A percentile compares a stretch with the other conserved stretches of the same genome.
These are phyloP conservation scores for Astur gentilis DNA, from an alignment of 2,113 vertebrate genomes.

Conservation along the genomic window DNA sequence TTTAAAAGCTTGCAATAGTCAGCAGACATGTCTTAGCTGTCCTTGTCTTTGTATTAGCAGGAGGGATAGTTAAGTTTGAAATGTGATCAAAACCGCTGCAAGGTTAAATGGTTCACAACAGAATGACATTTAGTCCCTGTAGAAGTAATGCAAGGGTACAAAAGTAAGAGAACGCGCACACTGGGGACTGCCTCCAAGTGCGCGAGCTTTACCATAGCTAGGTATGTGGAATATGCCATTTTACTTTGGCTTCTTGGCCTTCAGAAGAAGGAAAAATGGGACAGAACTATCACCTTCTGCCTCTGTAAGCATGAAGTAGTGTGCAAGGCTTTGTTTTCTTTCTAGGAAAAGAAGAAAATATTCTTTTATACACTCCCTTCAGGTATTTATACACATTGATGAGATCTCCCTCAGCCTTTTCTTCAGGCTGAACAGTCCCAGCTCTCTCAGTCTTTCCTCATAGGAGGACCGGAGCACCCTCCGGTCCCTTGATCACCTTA, in stretches of 20 bases:
- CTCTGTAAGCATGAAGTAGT: background rate
- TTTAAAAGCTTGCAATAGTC: background rate
- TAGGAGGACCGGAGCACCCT: background rate
- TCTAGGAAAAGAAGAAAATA: background rate
- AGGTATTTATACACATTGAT: background rate
- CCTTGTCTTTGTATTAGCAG: background rate
- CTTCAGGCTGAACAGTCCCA: background rate
- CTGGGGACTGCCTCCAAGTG: background rate
- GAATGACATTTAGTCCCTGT: background rate
- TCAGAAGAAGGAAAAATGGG: background rate
- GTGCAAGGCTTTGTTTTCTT: background rate
- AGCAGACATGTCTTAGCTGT: background rate
- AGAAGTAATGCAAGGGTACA: background rate
- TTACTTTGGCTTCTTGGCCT: background rate
- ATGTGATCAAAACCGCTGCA: background rate
- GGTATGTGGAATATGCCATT: background rate
- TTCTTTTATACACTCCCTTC: background rate
- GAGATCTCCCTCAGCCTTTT: background rate
- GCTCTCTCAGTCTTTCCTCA: background rate
- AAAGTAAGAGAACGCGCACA: background rate
- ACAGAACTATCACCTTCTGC: background rate
- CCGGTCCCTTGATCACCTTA: background rate
- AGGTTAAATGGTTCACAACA: background rate
- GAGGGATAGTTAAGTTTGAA: background rate
- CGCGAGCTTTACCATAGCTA: background rate